Evolutionary conservation across 2,888 invertebrate genomes (phyloP).

Genomic region (Limnephilus rhombicus): DNA sequence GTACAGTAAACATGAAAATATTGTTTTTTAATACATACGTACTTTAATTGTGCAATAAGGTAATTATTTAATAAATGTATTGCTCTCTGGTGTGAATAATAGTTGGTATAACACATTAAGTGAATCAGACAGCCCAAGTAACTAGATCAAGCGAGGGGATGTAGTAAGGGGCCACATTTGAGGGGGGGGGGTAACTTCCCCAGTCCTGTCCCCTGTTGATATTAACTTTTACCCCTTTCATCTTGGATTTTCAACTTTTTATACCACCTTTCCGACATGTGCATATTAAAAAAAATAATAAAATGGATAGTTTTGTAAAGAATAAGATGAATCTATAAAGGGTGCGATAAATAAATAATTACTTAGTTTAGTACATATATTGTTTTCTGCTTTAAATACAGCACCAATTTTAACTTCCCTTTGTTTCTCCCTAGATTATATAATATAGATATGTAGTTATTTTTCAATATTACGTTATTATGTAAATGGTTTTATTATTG

Average conservation of each 20-base stretch:
- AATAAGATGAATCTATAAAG: neutral
- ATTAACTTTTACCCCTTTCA: neutral
- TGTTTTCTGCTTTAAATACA: conserved; percentile 1
- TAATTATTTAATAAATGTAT: neutral
- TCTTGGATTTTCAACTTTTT: neutral
- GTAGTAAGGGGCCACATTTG: neutral
- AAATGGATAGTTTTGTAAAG: neutral
- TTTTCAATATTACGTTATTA: neutral
- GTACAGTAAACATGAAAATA: neutral
- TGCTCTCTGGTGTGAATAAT: neutral
- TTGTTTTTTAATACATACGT: neutral
- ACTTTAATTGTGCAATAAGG: neutral
- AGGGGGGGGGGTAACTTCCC: neutral
- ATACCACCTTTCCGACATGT: neutral
- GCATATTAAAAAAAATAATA: neutral
- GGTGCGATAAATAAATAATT: neutral
- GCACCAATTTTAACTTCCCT: neutral
- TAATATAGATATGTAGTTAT: neutral
- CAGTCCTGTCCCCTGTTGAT: neutral
- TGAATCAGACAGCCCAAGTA: neutral
- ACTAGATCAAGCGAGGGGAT: neutral
- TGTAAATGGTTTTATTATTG: conserved; percentile 13
- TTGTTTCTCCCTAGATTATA: neutral
- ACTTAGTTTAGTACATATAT: neutral
- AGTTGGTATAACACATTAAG: neutral